These are phyloP conservation scores for Aleadryas rufinucha DNA, from an alignment of 2,113 vertebrate genomes.

Conservation along the genomic window DNA sequence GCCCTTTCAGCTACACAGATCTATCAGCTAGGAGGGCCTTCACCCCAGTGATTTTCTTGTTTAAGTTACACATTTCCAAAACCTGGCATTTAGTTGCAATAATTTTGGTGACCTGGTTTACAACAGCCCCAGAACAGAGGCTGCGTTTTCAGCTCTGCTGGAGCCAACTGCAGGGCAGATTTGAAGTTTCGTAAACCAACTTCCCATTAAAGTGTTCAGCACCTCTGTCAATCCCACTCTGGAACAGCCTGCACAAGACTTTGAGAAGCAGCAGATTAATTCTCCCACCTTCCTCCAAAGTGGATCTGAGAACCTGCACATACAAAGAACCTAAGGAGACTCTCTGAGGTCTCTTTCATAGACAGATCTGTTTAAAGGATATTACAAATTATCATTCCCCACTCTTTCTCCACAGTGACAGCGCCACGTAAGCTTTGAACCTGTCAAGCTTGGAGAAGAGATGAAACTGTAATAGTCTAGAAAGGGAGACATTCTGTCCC, in stretches of 20 bases:
- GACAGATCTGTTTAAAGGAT: not conserved
- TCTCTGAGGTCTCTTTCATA: accelerated
- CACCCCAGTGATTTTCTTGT: not conserved
- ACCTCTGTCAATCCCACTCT: not conserved
- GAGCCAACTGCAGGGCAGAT: not conserved
- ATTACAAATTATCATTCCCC: not conserved
- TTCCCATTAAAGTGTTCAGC: not conserved
- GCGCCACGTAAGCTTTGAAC: not conserved
- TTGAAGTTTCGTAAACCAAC: not conserved
- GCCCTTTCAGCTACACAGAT: not conserved
- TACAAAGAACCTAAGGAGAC: not conserved
- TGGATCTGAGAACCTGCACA: not conserved
- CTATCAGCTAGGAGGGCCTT: not conserved
- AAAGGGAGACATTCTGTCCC: not conserved
- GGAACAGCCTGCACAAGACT: not conserved
- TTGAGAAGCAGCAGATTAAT: not conserved
- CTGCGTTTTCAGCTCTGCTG: not conserved
- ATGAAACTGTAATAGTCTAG: not conserved
- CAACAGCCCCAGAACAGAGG: not conserved
- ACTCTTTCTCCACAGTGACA: not conserved
- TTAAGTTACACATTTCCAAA: not conserved
- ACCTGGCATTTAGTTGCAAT: not conserved
- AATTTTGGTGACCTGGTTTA: not conserved
- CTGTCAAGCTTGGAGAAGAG: not conserved
- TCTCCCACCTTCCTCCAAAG: not conserved